Percentiles rank a stretch among this genome's conserved stretches.
phyloP scores from a whole-genome alignment of 2,888 invertebrate species.

The Agrochola lychnidis region DNA sequence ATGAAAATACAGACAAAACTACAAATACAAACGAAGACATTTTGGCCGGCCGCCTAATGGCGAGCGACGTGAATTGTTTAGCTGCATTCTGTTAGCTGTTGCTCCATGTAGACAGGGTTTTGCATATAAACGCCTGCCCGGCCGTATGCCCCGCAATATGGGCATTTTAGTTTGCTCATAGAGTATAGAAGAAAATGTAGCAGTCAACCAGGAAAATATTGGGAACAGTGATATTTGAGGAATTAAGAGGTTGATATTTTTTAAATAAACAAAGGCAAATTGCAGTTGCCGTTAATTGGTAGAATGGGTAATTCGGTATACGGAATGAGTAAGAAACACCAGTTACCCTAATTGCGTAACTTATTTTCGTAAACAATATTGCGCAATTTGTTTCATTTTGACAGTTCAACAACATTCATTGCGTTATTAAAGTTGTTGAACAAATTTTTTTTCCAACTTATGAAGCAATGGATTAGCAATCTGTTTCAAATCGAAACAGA shows the following conservation, averaged over 20 bases:
- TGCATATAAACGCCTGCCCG: conserved; percentile 63
- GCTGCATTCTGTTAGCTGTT: conserved; percentile 57
- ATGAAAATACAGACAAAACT: conserved; percentile 60
- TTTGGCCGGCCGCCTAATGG: conserved; percentile 81
- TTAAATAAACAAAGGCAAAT: neutral
- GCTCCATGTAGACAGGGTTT: conserved; percentile 60
- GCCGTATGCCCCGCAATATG: conserved; percentile 42
- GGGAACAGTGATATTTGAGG: neutral
- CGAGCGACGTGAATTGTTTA: conserved; percentile 72
- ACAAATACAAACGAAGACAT: conserved; percentile 73
- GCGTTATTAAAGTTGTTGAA: no score
- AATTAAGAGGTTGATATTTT: neutral
- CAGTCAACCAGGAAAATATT: neutral
- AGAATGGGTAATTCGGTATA: neutral
- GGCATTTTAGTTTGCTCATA: conserved; percentile 29
- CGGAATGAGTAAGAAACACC: neutral
- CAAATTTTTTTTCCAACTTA: no score
- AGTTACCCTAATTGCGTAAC: neutral
- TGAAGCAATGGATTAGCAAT: no score
- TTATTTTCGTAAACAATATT: no score
- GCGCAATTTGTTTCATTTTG: no score
- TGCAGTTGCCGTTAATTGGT: neutral
- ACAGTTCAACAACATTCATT: no score
- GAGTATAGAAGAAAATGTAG: no score
- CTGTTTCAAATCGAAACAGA: no score